Conservation (phyloP, 1,140 invertebrate species). For the Drosophila lacertosa region DNA sequence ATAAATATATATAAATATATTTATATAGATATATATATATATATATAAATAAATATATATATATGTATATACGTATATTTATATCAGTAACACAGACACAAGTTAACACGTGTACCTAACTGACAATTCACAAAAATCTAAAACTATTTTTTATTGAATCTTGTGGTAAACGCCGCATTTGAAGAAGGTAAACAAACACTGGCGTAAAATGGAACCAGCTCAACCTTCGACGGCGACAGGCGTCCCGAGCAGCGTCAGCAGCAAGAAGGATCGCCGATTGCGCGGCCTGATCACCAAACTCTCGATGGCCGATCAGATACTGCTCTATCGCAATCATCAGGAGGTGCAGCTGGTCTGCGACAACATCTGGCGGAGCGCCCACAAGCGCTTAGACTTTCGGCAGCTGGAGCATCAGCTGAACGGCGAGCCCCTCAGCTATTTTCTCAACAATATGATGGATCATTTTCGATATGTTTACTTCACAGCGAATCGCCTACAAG, state of each 20-base stretch:
- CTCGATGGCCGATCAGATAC: slow-evolving; percentile 32
- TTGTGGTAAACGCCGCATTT: neutral
- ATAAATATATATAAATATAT: too few species aligned
- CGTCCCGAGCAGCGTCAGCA: neutral
- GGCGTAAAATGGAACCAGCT: slow-evolving; percentile 7
- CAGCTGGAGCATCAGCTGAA: slow-evolving; percentile 14
- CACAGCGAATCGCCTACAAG: slow-evolving; percentile 39
- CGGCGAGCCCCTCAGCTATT: slow-evolving; percentile 13
- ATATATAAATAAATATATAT: neutral
- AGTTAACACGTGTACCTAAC: slow-evolving; percentile 11
- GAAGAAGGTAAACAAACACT: neutral
- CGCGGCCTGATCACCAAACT: slow-evolving; percentile 6
- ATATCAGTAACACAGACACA: slow-evolving; percentile 5
- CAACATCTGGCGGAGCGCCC: slow-evolving; percentile 18
- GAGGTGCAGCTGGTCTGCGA: slow-evolving; percentile 21
- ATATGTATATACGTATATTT: too few species aligned
- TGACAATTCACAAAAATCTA: slow-evolving; percentile 13
- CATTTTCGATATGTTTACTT: slow-evolving; percentile 35
- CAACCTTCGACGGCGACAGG: neutral
- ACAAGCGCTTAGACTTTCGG: slow-evolving; percentile 41
- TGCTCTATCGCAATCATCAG: slow-evolving; percentile 22
- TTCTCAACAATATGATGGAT: slow-evolving; percentile 29
- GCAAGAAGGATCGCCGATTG: slow-evolving; percentile 4
- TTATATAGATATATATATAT: too few species aligned
- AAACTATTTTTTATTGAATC: neutral